phyloP scores from a whole-genome alignment of 2,888 invertebrate genomes.

The Digitonthophagus gazella region DNA sequence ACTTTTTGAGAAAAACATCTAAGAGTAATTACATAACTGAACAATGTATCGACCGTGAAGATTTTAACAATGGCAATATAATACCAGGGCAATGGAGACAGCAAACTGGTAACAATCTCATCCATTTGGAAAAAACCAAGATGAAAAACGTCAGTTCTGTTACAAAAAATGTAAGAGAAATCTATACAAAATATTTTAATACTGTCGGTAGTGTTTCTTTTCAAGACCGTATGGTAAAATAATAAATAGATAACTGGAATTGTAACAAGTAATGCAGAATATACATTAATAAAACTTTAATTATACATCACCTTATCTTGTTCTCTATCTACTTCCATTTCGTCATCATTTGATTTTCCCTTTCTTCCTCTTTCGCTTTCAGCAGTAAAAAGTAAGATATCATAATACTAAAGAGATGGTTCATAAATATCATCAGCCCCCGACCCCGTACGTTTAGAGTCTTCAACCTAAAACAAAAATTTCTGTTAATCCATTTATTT shows the following conservation, averaged over 20 bases:
- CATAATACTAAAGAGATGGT: not conserved
- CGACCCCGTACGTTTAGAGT: not conserved
- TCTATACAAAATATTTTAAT: not conserved
- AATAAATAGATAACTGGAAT: not conserved
- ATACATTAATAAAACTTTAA: not conserved
- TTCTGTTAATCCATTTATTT: no score
- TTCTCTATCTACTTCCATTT: not conserved
- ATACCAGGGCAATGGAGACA: not conserved
- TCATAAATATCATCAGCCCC: not conserved
- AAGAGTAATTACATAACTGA: not conserved
- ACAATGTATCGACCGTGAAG: not conserved
- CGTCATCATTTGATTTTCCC: not conserved
- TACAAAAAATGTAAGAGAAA: not conserved
- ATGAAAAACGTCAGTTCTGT: not conserved
- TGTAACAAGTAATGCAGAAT: not conserved
- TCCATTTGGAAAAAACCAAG: not conserved
- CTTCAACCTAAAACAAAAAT: no score
- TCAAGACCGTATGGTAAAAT: not conserved
- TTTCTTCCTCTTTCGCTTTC: not conserved
- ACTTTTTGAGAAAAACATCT: constrained; percentile 22
- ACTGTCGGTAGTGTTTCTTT: not conserved
- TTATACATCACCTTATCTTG: not conserved
- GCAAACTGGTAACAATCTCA: not conserved
- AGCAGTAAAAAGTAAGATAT: not conserved
- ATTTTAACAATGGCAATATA: not conserved